Conservation (phyloP, 2,113 vertebrate genomes). For the Leucoraja erinaceus region DNA sequence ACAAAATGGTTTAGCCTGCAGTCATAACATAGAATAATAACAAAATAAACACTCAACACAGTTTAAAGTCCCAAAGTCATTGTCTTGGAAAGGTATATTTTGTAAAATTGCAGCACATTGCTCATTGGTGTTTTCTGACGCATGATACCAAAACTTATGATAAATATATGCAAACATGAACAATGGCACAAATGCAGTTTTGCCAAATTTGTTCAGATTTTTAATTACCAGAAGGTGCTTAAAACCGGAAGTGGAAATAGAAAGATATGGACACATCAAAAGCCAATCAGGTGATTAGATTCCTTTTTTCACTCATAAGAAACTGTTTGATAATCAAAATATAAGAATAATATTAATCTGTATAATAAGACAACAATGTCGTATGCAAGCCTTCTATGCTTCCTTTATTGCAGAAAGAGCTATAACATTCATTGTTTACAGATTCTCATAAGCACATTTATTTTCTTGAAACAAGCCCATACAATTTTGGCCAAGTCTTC, state of each 20-base stretch:
- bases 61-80: too few relatives aligned
- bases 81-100: neutral
- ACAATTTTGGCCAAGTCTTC: constrained; percentile 9
- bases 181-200: too few relatives aligned
- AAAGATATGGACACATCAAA: neutral
- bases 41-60: too few relatives aligned
- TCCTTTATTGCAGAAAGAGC: constrained; percentile 22
- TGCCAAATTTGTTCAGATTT: too few relatives aligned
- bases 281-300: neutral
- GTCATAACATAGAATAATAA: too few relatives aligned
- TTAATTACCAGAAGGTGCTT: too few relatives aligned
- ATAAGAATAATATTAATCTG: neutral
- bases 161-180: too few relatives aligned
- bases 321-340: neutral
- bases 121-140: neutral
- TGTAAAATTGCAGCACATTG: neutral
- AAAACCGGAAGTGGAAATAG: neutral
- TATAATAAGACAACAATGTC: neutral
- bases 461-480: neutral
- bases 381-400: neutral
- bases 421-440: neutral
- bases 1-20: too few relatives aligned
- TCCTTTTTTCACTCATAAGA: neutral
- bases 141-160: too few relatives aligned
- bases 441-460: neutral